These are phyloP conservation scores for Danio kyathit DNA, from an alignment of 2,797 vertebrate species.

Conservation along the genomic window DNA sequence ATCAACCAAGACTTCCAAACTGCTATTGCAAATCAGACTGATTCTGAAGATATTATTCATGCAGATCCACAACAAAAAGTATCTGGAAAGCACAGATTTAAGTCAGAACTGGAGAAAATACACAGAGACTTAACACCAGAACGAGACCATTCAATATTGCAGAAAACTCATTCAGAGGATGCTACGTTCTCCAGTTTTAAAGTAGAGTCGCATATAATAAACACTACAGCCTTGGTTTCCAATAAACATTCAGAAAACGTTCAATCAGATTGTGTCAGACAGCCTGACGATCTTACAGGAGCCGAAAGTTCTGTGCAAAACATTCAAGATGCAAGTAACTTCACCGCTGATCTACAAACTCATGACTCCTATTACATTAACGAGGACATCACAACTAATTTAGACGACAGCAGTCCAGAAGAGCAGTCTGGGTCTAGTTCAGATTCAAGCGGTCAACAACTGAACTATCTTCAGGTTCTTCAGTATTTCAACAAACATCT, in stretches of 20 bases:
- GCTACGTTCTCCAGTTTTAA: not conserved
- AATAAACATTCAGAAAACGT: not conserved
- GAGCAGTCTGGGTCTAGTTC: not conserved
- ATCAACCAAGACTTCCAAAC: not conserved
- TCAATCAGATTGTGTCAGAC: not conserved
- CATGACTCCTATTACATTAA: conserved; percentile 23
- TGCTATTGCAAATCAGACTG: not conserved
- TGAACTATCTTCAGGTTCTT: not conserved
- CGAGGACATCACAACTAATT: conserved; percentile 42
- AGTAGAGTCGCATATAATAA: not conserved
- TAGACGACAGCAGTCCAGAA: conserved; percentile 33
- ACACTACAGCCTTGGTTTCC: conserved; percentile 9
- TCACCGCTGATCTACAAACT: not conserved
- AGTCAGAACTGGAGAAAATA: not conserved
- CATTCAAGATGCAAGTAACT: conserved; percentile 21
- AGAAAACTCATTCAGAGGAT: not conserved
- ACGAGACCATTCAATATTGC: not conserved
- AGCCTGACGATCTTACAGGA: not conserved
- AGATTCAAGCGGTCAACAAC: conserved; percentile 23
- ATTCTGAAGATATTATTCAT: not conserved
- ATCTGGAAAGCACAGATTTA: not conserved
- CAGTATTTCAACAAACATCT: not conserved
- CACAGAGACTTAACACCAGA: not conserved
- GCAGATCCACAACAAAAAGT: not conserved
- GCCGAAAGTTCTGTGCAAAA: conserved; percentile 4